Conservation (phyloP, 2,113 vertebrate genomes). For the Meles meles region DNA sequence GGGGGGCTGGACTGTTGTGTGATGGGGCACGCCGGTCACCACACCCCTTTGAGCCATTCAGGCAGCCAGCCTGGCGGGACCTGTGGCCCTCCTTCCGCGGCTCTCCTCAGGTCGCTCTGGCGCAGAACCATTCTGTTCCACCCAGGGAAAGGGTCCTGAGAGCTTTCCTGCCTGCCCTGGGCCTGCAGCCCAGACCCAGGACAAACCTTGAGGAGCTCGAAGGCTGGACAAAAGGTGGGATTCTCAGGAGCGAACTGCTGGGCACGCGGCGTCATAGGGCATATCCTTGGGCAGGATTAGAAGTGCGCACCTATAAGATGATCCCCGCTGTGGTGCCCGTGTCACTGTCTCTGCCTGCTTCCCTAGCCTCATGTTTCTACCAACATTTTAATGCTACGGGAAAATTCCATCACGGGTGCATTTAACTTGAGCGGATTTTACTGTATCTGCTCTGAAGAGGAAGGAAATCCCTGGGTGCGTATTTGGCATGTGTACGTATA, state of each 20-base stretch:
- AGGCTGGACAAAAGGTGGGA: not conserved
- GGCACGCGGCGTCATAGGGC: not conserved
- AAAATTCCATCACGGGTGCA: not conserved
- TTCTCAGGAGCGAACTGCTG: not conserved
- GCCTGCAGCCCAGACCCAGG: not conserved
- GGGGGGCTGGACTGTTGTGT: not conserved
- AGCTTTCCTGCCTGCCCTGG: not conserved
- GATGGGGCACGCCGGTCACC: not conserved
- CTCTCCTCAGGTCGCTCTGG: not conserved
- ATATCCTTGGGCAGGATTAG: accelerated
- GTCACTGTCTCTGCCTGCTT: not conserved
- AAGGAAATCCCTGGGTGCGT: not conserved
- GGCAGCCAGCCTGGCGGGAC: not conserved
- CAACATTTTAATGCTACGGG: not conserved
- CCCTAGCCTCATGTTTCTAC: not conserved
- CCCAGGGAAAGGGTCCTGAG: accelerated
- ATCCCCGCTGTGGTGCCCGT: accelerated
- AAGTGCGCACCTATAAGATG: accelerated
- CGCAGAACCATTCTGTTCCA: not conserved
- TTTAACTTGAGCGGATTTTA: no score
- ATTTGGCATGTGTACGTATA: accelerated
- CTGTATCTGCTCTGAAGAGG: not conserved
- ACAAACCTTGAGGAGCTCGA: accelerated
- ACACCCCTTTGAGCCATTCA: not conserved
- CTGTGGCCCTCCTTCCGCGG: not conserved